Conservation (phyloP, 1,140 invertebrate species). For the Samia ricini region DNA sequence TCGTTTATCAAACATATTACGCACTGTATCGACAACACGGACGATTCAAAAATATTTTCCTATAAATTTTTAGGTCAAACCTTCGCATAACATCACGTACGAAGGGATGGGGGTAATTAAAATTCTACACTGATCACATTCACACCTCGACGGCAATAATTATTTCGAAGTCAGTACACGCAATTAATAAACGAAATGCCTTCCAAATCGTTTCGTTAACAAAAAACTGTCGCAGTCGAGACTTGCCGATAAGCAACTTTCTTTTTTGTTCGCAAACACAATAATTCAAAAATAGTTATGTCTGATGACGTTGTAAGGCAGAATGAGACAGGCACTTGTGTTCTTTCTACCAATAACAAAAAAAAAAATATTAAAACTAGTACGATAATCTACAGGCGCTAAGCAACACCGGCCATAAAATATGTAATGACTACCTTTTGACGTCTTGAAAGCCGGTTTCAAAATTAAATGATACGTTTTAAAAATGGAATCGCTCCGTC, state of each 20-base stretch:
- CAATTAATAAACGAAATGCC: slow-evolving; percentile 33
- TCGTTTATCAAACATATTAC: neutral
- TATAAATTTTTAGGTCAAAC: slow-evolving; percentile 67
- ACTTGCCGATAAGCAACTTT: neutral
- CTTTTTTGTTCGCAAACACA: slow-evolving; percentile 1
- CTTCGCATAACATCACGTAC: slow-evolving; percentile 56
- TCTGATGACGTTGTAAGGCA: neutral
- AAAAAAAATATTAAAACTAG: slow-evolving; percentile 38
- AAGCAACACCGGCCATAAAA: slow-evolving; percentile 61
- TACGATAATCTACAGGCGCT: slow-evolving; percentile 49
- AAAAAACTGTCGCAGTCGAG: slow-evolving; percentile 19
- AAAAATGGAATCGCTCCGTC: slow-evolving; percentile 76
- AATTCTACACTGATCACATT: slow-evolving; percentile 62
- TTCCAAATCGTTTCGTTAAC: slow-evolving; percentile 14
- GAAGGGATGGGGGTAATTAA: slow-evolving; percentile 64
- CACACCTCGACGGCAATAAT: slow-evolving; percentile 38
- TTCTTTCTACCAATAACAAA: neutral
- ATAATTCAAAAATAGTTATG: slow-evolving; percentile 1
- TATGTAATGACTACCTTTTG: slow-evolving; percentile 75
- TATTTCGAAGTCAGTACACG: slow-evolving; percentile 13
- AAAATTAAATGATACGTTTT: slow-evolving; percentile 77
- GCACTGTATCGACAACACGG: neutral
- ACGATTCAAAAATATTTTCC: slow-evolving; percentile 38
- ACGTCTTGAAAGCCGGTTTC: slow-evolving; percentile 75
- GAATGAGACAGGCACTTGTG: slow-evolving; percentile 1